phyloP scores from a whole-genome alignment of 2,113 vertebrate genomes.

The Paramormyrops kingsleyae region DNA sequence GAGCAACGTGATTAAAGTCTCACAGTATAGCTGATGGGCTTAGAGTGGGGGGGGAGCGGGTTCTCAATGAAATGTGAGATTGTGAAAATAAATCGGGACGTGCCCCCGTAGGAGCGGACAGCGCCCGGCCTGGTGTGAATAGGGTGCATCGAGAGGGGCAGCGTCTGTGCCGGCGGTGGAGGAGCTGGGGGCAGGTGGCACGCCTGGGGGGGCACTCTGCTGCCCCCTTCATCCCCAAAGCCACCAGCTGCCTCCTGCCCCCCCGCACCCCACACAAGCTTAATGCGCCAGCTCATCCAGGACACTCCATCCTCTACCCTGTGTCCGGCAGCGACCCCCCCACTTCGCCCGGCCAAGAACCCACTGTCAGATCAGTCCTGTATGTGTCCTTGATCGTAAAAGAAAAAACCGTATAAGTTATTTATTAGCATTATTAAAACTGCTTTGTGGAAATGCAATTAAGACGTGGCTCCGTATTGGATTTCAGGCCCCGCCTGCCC shows the following conservation, averaged over 20 bases:
- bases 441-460: constrained; percentile 47
- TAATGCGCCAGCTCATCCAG: background rate
- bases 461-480: constrained; percentile 41
- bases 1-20: background rate
- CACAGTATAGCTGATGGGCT: background rate
- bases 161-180: background rate
- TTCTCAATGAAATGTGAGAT: background rate
- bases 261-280: background rate
- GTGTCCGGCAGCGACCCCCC: background rate
- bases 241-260: background rate
- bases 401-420: constrained; percentile 40
- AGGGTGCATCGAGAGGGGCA: background rate
- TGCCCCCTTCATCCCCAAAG: background rate
- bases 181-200: background rate
- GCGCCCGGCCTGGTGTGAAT: background rate
- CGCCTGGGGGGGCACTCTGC: background rate
- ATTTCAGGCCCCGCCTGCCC: constrained; percentile 41
- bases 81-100: background rate
- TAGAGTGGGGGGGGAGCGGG: background rate
- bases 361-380: constrained; percentile 15
- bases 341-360: background rate
- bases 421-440: constrained; percentile 34
- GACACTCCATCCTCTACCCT: background rate
- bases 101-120: background rate
- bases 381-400: constrained; percentile 24